phyloP scores from a whole-genome alignment of 2,797 vertebrate genomes.

The Oreochromis grahami region DNA sequence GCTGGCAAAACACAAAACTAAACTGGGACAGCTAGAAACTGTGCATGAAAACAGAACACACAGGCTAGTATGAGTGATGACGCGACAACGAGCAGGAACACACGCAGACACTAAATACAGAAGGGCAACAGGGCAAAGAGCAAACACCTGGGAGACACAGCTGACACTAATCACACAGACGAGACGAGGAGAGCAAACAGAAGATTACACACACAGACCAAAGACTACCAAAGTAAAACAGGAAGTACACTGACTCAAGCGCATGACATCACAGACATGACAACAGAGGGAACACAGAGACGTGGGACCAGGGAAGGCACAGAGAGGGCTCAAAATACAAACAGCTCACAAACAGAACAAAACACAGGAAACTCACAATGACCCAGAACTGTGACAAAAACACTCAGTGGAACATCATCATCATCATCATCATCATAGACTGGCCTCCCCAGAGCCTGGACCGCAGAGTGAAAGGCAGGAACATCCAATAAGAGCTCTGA shows the following conservation, averaged over 20 bases:
- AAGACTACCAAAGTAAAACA: background rate
- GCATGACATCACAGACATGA: background rate
- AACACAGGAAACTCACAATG: background rate
- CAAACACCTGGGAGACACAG: background rate
- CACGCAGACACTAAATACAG: background rate
- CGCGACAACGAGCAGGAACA: background rate
- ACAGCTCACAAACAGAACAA: background rate
- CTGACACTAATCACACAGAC: background rate
- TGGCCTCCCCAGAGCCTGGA: background rate
- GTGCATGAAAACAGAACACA: background rate
- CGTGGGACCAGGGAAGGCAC: background rate
- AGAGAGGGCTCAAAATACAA: background rate
- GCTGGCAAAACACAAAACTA: background rate
- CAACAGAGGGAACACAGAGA: background rate
- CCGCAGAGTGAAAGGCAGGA: background rate
- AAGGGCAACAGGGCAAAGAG: background rate
- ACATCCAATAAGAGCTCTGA: background rate
- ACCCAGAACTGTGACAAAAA: background rate
- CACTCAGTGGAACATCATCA: background rate
- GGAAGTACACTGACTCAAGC: background rate
- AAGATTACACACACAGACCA: background rate
- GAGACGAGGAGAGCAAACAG: background rate
- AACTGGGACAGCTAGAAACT: background rate
- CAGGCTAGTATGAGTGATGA: background rate
- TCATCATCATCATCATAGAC: background rate